Evolutionary conservation across 2,888 invertebrate genomes (phyloP), one percentile per base, ranked within the genome.

Genomic region (Cephus runcator): DNA sequence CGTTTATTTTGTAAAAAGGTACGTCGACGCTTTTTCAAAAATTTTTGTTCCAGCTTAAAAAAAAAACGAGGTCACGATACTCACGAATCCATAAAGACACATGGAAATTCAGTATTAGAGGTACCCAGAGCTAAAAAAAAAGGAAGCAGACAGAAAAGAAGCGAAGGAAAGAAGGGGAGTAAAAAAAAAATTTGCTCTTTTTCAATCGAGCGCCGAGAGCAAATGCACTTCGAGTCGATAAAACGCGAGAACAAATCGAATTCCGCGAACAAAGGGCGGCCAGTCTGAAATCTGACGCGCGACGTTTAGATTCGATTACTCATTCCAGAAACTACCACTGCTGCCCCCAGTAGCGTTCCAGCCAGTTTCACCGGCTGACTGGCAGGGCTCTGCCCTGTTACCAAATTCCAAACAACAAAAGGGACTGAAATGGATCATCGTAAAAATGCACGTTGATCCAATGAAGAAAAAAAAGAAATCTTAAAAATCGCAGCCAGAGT

Each of bases 391-490:
- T 9, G 23, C 40, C 23, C 40, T 56, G 56, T 56, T 56, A 56
- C 56, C 56, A 56, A 56, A 56, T 15, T 56, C 56, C 56, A 56
- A 56, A 56, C 23, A 23, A 9, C 9, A 56, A 56, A 23, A 56
- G 56, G 36, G 56, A 1, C 9, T 23, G 56, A 56, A 40, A 15
- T 6, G 9, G 15, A 56, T 56, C 40, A 15, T 15, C 15, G 6
- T 40, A 86, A 87, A 85, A 85, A 85, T 85, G 81, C 83, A 79
- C 85, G 83, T 86, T 88, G 88, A 89, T 88, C 83, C 85, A 85
- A 88, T 88, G 87, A 87, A 85, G 87, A 88, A 33, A 87, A 85
- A 88, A 56, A 56, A 56, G 9, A 6, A 56, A 23, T 15, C 40
- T 15, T 23, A 15, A 40, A 40, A 56, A 56, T 9, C 9, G 2